phyloP scores from a whole-genome alignment of 2,113 vertebrate genomes.

The Neolamprologus caudopunctatus region DNA sequence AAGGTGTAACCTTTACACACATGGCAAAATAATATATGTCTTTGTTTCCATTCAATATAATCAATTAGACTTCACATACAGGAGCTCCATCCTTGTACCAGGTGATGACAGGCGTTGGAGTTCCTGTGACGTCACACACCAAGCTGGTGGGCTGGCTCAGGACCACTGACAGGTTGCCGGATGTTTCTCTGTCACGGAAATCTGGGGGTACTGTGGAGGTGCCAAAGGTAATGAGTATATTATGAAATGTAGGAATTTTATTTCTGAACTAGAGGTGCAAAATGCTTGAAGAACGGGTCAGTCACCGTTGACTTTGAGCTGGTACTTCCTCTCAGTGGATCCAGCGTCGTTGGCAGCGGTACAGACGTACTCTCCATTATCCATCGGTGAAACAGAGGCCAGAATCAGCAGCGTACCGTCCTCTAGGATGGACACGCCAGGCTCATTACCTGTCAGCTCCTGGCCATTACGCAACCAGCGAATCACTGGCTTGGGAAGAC shows the following conservation, averaged over 20 bases:
- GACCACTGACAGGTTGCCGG: constrained; percentile 79
- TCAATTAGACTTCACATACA: constrained; percentile 66
- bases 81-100: constrained; percentile 85
- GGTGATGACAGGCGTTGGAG: constrained; percentile 79
- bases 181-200: constrained; percentile 74
- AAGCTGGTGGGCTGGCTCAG: constrained; percentile 78
- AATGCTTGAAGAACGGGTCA: background rate
- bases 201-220: constrained; percentile 81
- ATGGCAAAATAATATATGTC: background rate
- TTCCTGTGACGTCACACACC: constrained; percentile 85
- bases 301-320: constrained; percentile 90
- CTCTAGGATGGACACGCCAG: constrained; percentile 82
- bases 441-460: constrained; percentile 81
- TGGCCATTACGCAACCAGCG: constrained; percentile 87
- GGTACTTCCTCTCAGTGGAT: constrained; percentile 87
- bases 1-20: background rate
- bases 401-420: constrained; percentile 81
- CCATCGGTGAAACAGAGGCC: constrained; percentile 76
- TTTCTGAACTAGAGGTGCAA: background rate
- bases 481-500: constrained; percentile 84
- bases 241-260: background rate
- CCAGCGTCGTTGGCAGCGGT: constrained; percentile 88
- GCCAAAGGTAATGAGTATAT: background rate
- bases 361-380: constrained; percentile 88
- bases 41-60: background rate